Base-by-base conservation (phyloP, 1,140 invertebrate genomes). In the Zaprionus vittiger region DNA sequence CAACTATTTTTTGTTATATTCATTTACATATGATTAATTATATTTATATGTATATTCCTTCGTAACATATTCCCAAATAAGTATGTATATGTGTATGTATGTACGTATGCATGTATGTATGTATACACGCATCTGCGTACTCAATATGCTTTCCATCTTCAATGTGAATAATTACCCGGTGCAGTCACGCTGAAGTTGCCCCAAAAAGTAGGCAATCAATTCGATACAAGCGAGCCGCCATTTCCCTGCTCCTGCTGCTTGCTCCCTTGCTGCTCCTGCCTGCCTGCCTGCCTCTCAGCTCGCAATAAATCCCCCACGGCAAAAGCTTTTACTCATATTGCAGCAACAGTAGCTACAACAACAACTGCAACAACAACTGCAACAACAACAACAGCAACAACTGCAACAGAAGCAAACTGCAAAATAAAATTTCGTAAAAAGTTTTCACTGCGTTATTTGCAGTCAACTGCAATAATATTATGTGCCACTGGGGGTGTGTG, bases 131-230 rank as follows among this genome's bases (percentile, higher is more conserved):
- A 47, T 9, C 2, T 9, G 41, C 37, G 41, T 20, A 41, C 61
- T 61, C 31, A 17, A 72, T 57, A 59, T 59, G 54, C 41, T 9
- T 34, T 22, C 5, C 55, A 57, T 66, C 15, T 22, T 38, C 37
- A n/a, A 59, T 55, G 22, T 67, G 44, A 17, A 67, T 57, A 68
- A 77, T 72, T 52, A 57, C n/a, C 20, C 14, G 24, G 28, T 34
- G 61, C 12, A 56, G n/a, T 24, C 4, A 26, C 41, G 14, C 22
- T 11, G 31, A 7, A 37, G 2, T 28, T 31, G 57, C 64, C 59
- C 64, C 70, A 62, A 56, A 66, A 73, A 72, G 61, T 66, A 66
- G 55, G 69, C 69, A 73, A 73, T 73, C 69, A 73, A 73, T 73
- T 73, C 57, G 24, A 63, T 41, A 44, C 67, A 69, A 22, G 49